Conservation (phyloP, 2,888 invertebrate genomes). For the Phengaris arion region DNA sequence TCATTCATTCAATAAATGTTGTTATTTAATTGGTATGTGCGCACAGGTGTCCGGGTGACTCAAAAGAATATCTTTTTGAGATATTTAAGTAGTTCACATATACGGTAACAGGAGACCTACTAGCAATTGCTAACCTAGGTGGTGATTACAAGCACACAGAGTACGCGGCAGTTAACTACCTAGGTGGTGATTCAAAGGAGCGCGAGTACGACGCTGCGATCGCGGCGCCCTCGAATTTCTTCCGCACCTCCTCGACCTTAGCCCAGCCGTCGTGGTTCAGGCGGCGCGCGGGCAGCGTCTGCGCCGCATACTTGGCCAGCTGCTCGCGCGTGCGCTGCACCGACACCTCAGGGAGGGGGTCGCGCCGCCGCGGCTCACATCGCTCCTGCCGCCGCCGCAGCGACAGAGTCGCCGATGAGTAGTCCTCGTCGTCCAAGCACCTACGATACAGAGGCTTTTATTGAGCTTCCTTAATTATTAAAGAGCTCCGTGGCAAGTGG, state of each 20-base stretch:
- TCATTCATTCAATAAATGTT: no score
- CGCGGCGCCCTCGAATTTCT: conserved; percentile 69
- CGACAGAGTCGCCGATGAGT: conserved; percentile 56
- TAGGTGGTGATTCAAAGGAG: conserved; percentile 72
- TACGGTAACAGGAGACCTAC: not conserved
- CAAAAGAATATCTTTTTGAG: not conserved
- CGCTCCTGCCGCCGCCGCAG: conserved; percentile 70
- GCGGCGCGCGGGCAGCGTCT: conserved; percentile 63
- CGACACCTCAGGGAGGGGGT: conserved; percentile 64
- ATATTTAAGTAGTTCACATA: not conserved
- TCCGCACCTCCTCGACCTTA: conserved; percentile 73
- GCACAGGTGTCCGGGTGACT: not conserved
- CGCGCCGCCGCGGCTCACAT: conserved; percentile 67
- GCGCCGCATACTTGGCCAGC: conserved; percentile 69
- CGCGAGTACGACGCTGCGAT: conserved; percentile 60
- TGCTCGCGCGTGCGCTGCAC: conserved; percentile 68
- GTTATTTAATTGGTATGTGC: not conserved
- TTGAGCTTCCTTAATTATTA: not conserved
- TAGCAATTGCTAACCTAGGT: not conserved
- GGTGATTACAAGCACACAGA: not conserved
- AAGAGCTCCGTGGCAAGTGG: no score
- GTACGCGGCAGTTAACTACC: conserved; percentile 47
- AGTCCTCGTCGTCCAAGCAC: conserved; percentile 65
- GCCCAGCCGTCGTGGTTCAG: conserved; percentile 75
- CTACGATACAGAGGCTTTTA: conserved; percentile 41